Percentiles rank a stretch among this genome's conserved stretches.
Conservation (phyloP, 2,797 vertebrate species). For the Liasis olivaceus region DNA sequence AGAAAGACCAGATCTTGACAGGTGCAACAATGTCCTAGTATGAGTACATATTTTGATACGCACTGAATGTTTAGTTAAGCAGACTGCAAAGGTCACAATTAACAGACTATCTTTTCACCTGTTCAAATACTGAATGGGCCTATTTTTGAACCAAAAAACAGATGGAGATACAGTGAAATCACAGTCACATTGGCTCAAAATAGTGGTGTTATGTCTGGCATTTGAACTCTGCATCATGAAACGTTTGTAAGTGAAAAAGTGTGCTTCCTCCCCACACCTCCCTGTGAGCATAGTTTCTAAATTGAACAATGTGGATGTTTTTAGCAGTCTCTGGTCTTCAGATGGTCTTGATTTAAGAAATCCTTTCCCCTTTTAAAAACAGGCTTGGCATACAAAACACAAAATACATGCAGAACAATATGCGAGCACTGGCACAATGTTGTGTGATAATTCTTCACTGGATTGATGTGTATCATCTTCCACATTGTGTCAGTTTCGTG, state of each 20-base stretch:
- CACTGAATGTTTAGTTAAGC: background rate
- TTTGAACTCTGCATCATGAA: background rate
- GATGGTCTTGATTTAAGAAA: background rate
- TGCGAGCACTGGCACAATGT: background rate
- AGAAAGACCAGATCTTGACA: background rate
- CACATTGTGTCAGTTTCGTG: no score
- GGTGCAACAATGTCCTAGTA: background rate
- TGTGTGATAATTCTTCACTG: background rate
- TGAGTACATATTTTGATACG: background rate
- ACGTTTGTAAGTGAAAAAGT: background rate
- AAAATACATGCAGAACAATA: background rate
- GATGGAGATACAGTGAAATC: background rate
- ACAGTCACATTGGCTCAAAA: background rate
- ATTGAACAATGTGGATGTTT: background rate
- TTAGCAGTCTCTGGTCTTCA: background rate
- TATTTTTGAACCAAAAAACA: constrained; percentile 9
- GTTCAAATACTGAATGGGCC: background rate
- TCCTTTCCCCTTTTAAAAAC: background rate
- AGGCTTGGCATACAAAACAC: background rate
- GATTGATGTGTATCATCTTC: no score
- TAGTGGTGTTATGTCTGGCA: background rate
- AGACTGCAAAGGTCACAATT: constrained; percentile 8
- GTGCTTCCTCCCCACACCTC: no score
- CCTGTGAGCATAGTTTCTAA: background rate
- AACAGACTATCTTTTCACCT: background rate